These are phyloP conservation scores for Sebastes schlegelii DNA, from an alignment of 2,113 vertebrate species.

Conservation along the genomic window DNA sequence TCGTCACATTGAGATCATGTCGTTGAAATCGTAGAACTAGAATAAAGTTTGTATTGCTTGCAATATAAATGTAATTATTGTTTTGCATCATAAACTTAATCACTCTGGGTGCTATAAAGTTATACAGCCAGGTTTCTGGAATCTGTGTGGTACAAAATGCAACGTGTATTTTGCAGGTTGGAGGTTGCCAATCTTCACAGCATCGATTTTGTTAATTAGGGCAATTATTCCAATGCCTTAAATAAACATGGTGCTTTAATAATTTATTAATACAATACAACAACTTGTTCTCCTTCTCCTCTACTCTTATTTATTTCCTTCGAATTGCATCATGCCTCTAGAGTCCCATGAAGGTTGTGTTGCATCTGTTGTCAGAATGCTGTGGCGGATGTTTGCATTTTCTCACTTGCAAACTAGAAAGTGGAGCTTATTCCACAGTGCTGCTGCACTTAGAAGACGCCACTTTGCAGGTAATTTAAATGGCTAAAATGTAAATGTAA, in stretches of 20 bases:
- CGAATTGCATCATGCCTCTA: not conserved
- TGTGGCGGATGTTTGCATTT: not conserved
- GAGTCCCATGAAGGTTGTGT: not conserved
- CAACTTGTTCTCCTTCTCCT: not conserved
- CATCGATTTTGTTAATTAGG: slow-evolving; percentile 4
- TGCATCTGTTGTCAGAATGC: slow-evolving; percentile 6
- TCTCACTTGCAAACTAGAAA: not conserved
- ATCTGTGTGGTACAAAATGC: not conserved
- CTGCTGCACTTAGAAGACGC: not conserved
- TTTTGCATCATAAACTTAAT: slow-evolving; percentile 28
- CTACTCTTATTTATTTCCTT: not conserved
- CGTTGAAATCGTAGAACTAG: not conserved
- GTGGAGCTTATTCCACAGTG: not conserved
- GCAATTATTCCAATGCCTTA: slow-evolving; percentile 9
- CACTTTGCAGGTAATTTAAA: slow-evolving; percentile 12
- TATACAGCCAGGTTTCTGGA: not conserved
- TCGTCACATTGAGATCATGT: not conserved
- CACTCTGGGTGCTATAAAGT: slow-evolving; percentile 17
- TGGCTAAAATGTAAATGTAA: slow-evolving; percentile 41
- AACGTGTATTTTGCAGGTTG: not conserved
- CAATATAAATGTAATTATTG: slow-evolving; percentile 6
- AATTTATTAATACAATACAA: slow-evolving; percentile 1
- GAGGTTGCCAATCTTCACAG: slow-evolving; percentile 14
- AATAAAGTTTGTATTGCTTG: slow-evolving; percentile 3
- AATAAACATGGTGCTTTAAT: not conserved